Base-by-base conservation (phyloP, 2,888 invertebrate species). In the Synanthedon vespiformis region DNA sequence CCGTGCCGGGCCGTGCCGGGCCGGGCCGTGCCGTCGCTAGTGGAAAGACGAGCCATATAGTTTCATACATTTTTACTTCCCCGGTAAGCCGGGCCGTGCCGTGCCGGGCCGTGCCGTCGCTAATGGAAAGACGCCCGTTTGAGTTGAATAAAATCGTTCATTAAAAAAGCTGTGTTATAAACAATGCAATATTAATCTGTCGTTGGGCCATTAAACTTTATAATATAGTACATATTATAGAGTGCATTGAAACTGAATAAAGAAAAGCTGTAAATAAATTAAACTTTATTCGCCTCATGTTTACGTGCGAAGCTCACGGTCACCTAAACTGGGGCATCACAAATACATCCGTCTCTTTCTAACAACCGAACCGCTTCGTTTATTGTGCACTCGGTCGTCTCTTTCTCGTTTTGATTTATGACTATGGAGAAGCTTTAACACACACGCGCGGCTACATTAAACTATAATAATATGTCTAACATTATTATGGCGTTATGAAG, bases 261-360 rank as follows among this genome's bases (percentile, higher is more conserved):
- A 44, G 44, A 14, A 14, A 44, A 57, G 59, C 60, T 56, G 65
- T 64, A 69, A 68, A 67, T 67, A 66, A 73, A 67, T 70, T 67
- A 70, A 71, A 55, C 55, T 55, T 55, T 54, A 53, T 54, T 68
- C 71, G 65, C 64, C 62, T 70, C 68, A 61, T 77, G 80, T 80
- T 80, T 77, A 80, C 77, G 77, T 75, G 70, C 70, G 68, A 73
- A 70, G 79, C 80, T 80, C 78, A 81, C 69, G 80, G 79, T 70
- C 80, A 44, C 14, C 13, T 44, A 13, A 44, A 34, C 13, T 13
- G 14, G 44, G 44, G 44, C 44, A 44, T 13, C 44, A 4, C 13
- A 44, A 44, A 61, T 57, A 55, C 52, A 50, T 49, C 64, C 57
- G 56, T 76, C 80, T 63, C 72, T 64, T 54, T 82, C 73, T 60